Conservation (phyloP, 2,888 invertebrate genomes). For the Cancer borealis region DNA sequence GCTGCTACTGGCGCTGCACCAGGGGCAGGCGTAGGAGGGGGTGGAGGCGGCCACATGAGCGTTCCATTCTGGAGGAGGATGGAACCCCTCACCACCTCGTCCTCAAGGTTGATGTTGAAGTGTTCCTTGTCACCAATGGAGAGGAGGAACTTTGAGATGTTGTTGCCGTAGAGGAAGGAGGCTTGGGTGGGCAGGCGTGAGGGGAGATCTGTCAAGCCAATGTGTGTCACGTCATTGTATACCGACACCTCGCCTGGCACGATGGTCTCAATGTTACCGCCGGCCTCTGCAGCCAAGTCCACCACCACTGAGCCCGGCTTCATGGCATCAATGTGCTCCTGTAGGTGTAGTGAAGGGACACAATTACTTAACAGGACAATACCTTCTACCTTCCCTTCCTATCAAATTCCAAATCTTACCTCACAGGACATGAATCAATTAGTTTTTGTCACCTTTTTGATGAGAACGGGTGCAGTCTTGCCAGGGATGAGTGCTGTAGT, state of each 20-base stretch:
- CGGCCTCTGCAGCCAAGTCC: slow-evolving; percentile 93
- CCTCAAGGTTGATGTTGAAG: slow-evolving; percentile 89
- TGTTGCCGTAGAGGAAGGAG: slow-evolving; percentile 93
- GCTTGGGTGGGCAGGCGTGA: slow-evolving; percentile 92
- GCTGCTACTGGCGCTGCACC: slow-evolving; percentile 80
- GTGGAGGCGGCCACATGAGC: slow-evolving; percentile 90
- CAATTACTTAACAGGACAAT: not conserved
- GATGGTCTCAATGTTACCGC: slow-evolving; percentile 92
- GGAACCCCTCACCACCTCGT: slow-evolving; percentile 92
- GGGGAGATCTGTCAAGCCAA: slow-evolving; percentile 91
- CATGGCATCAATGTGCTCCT: slow-evolving; percentile 84
- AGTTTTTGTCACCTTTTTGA: slow-evolving; percentile 85
- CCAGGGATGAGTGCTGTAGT: slow-evolving; percentile 95
- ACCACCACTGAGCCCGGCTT: slow-evolving; percentile 94
- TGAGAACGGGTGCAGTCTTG: slow-evolving; percentile 89
- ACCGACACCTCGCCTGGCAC: slow-evolving; percentile 87
- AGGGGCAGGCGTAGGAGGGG: slow-evolving; percentile 82
- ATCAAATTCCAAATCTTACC: no score
- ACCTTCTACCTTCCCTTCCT: no score
- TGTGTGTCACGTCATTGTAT: slow-evolving; percentile 90
- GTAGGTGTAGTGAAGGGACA: not conserved
- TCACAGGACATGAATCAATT: no score
- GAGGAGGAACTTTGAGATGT: slow-evolving; percentile 91
- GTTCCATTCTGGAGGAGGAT: slow-evolving; percentile 88
- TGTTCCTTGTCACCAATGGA: slow-evolving; percentile 88